phyloP scores from a whole-genome alignment of 2,113 vertebrate species.

The Willisornis vidua region DNA sequence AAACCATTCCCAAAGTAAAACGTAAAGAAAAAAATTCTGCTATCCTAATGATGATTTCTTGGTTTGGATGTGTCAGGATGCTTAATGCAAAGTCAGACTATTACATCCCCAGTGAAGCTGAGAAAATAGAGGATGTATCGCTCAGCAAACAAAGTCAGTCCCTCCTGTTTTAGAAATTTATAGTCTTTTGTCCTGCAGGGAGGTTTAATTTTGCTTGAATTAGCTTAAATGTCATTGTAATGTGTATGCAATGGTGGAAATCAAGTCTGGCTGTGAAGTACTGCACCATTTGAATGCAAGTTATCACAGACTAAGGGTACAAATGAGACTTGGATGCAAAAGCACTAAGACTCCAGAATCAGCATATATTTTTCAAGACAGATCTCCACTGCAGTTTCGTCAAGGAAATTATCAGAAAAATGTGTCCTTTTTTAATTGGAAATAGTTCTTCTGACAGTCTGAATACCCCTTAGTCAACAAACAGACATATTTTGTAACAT shows the following conservation, averaged over 20 bases:
- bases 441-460: not conserved
- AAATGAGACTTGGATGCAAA: not conserved
- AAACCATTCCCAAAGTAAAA: not conserved
- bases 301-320: not conserved
- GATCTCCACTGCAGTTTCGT: constrained; percentile 40
- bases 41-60: not conserved
- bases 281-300: not conserved
- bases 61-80: not conserved
- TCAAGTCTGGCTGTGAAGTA: not conserved
- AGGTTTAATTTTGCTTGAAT: constrained; percentile 1
- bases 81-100: not conserved
- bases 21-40: not conserved
- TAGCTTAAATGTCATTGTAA: constrained; percentile 17
- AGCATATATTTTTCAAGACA: constrained; percentile 30
- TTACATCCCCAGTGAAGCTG: not conserved
- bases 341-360: not conserved
- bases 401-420: constrained; percentile 1
- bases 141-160: not conserved
- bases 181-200: not conserved
- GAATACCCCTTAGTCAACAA: not conserved
- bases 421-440: not conserved
- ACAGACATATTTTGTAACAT: not conserved
- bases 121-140: not conserved
- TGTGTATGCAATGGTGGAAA: not conserved
- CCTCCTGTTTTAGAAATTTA: not conserved